Base-by-base conservation (phyloP, 2,888 invertebrate species). In the Parapristionchus giblindavisi region DNA sequence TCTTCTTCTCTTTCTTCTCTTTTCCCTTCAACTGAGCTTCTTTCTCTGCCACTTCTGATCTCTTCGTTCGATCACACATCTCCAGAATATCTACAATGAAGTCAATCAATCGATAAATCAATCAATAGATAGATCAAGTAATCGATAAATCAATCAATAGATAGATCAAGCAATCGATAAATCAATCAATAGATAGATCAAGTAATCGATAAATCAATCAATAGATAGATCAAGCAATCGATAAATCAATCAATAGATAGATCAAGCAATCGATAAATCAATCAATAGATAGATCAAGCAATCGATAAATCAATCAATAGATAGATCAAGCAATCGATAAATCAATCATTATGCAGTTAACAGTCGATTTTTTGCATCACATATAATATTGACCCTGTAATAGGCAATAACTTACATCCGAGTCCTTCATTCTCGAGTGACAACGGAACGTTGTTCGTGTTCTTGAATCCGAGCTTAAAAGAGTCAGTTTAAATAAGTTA, bases 51-150 rank as follows among this genome's bases (percentile, higher is more conserved):
- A 72, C 14, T 52, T 43, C 72, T 36, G 32, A 24, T 32, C 72
- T 32, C 60, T 58, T 60, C 72, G 72, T 60, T 40, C 60, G 43
- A 72, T 60, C 60, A 48, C 72, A 72, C 60, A 72, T 72, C 58
- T 72, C 72, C 32, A 72, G 72, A 60, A 72, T 51, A 21, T 72
- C 72, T 72, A 27, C 32, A 72, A 48, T 0, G 29, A 71, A 17
- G 3, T n/a, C 21, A 27, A 27, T 17, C 32, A 56, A 32, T 34
- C 8, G 21, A 58, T 1, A 58, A 58, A 29, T 2, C 21, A n/a
- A n/a, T n/a, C n/a, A n/a, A n/a, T n/a, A n/a, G n/a, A n/a, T n/a
- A n/a, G n/a, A n/a, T n/a, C 21, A 27, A 27, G 21, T 27, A 56
- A 32, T 34, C 8, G 21, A 58, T 1, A 58, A 58, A 29, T 2